These are phyloP conservation scores for Cheumatopsyche charites DNA, from an alignment of 1,140 invertebrate species.

Conservation along the genomic window DNA sequence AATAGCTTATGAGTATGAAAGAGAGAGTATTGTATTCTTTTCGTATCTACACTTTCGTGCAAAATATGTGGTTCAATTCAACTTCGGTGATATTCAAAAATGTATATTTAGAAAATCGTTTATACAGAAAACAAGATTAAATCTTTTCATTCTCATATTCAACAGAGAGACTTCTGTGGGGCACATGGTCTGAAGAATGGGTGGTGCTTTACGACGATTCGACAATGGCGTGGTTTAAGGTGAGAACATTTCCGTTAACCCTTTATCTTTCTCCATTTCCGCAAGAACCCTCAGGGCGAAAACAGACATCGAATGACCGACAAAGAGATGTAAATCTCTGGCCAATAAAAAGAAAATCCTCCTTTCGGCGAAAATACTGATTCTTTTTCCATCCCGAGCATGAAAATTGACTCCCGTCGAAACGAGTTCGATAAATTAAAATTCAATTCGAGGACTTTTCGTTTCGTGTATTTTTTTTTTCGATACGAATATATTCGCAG, in stretches of 20 bases:
- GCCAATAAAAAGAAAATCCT: background rate
- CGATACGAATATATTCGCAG: too few species aligned
- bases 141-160: conserved; percentile 49
- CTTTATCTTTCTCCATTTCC: background rate
- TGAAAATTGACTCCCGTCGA: background rate
- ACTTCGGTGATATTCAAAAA: conserved; percentile 4
- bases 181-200: conserved; percentile 81
- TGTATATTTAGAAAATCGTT: background rate
- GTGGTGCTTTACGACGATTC: conserved; percentile 81
- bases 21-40: too few species aligned
- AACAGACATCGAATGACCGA: background rate
- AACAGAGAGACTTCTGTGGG: conserved; percentile 75
- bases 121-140: background rate
- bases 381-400: background rate
- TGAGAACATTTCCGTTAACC: conserved; percentile 48
- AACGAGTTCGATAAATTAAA: background rate
- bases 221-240: conserved; percentile 79
- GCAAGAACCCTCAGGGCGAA: background rate
- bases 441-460: conserved; percentile 2
- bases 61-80: too few species aligned
- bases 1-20: too few species aligned
- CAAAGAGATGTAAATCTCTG: conserved; percentile 1
- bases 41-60: too few species aligned
- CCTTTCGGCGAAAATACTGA: background rate
- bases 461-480: too few species aligned